Percentiles rank a stretch among this genome's conserved stretches.
phyloP scores from a whole-genome alignment of 2,797 vertebrate genomes.

The Tenualosa ilisha region DNA sequence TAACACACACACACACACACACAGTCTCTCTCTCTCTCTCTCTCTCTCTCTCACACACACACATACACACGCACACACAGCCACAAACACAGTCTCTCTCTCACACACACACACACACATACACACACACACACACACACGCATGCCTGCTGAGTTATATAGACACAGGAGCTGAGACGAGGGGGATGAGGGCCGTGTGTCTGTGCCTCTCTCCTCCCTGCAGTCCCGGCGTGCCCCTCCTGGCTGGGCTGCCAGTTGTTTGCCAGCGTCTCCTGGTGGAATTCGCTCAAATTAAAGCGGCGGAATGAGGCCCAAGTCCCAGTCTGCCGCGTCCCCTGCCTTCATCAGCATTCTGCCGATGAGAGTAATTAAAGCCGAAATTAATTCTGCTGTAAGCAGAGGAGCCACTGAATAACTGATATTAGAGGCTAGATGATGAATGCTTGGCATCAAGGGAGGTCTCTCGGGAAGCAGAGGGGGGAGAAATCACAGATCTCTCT shows the following conservation, averaged over 20 bases:
- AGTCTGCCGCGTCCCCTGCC: slow-evolving; percentile 99
- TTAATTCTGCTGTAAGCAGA: slow-evolving; percentile 99
- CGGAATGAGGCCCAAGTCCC: slow-evolving; percentile 98
- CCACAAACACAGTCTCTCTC: background rate
- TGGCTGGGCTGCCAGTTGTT: slow-evolving; percentile 99
- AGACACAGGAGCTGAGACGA: slow-evolving; percentile 18
- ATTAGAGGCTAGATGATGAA: slow-evolving; percentile 99
- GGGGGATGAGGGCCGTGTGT: slow-evolving; percentile 11
- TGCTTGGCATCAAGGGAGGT: slow-evolving; percentile 99
- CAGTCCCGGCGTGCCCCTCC: slow-evolving; percentile 91
- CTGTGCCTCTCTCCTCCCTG: slow-evolving; percentile 57
- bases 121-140: slow-evolving; percentile 6
- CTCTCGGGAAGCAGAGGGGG: slow-evolving; percentile 82
- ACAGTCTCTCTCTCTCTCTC: slow-evolving; percentile 45
- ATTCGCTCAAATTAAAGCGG: slow-evolving; percentile 99
- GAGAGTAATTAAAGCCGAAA: slow-evolving; percentile 99
- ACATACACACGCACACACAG: background rate
- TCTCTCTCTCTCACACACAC: background rate
- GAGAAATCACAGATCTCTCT: slow-evolving; percentile 58
- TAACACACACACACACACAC: slow-evolving; percentile 48
- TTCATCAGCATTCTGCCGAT: slow-evolving; percentile 99
- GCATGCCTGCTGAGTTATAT: slow-evolving; percentile 8
- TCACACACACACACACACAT: slow-evolving; percentile 7
- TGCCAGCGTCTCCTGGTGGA: slow-evolving; percentile 96
- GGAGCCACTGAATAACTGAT: slow-evolving; percentile 99